Evolutionary conservation across 2,888 invertebrate species (phyloP).

Genomic region (Tenodera sinensis): DNA sequence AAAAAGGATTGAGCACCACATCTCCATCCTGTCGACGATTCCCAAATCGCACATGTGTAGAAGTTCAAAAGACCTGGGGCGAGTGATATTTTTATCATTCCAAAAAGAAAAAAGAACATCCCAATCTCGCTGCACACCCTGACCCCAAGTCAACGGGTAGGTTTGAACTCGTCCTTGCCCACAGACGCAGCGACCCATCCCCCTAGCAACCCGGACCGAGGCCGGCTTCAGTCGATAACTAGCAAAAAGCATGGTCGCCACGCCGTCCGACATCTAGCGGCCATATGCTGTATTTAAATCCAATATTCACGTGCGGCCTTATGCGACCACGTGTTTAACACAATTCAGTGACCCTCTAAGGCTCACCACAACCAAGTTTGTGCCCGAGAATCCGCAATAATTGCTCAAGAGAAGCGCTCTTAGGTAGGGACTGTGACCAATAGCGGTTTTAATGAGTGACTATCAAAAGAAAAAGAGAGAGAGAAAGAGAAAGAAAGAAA

Average conservation of each 20-base stretch:
- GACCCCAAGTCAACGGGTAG: background rate
- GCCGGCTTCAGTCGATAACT: background rate
- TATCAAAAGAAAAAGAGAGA: too few species aligned
- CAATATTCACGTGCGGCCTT: background rate
- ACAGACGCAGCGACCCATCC: background rate
- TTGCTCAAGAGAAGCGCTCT: background rate
- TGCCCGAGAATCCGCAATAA: background rate
- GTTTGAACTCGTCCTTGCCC: conserved; percentile 4
- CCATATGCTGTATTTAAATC: background rate
- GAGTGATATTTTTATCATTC: background rate
- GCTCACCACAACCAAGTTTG: background rate
- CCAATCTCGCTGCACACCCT: background rate
- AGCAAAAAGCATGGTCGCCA: background rate
- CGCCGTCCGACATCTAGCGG: background rate
- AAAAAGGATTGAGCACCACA: too few species aligned
- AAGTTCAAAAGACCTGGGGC: too few species aligned
- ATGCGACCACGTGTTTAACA: background rate
- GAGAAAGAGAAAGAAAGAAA: too few species aligned
- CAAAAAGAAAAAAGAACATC: background rate
- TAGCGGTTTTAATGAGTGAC: background rate
- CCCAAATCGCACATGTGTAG: too few species aligned
- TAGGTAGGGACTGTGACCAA: too few species aligned
- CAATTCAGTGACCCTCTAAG: background rate
- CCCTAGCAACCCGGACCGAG: background rate
- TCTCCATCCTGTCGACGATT: too few species aligned